Conservation (phyloP, 2,797 vertebrate species). For the Sandelia bainsii region DNA sequence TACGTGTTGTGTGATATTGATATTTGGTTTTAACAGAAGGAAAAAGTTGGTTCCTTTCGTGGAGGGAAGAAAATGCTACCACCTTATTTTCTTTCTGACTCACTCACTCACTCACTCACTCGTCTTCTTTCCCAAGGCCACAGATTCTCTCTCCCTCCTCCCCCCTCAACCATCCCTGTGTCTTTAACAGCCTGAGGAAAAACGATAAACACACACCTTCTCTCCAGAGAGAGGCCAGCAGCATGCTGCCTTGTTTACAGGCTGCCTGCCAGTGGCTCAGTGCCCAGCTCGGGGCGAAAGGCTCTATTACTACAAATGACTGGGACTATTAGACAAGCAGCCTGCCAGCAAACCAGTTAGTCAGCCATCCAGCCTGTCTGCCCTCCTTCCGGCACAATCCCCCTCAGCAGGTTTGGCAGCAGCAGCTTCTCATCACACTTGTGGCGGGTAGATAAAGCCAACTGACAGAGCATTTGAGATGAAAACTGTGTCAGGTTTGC, state of each 20-base stretch:
- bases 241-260: constrained; percentile 62
- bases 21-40: too few species aligned
- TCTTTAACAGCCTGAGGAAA: constrained; percentile 31
- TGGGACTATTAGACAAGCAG: constrained; percentile 38
- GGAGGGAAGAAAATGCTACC: neutral
- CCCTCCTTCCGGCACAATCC: constrained; percentile 20
- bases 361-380: constrained; percentile 23
- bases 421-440: constrained; percentile 20
- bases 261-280: constrained; percentile 55
- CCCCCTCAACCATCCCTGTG: neutral
- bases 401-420: constrained; percentile 33
- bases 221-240: constrained; percentile 39
- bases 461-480: neutral
- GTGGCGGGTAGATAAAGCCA: constrained; percentile 33
- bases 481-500: constrained; percentile 2
- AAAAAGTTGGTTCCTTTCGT: neutral
- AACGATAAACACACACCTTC: constrained; percentile 47
- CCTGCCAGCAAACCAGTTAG: constrained; percentile 49
- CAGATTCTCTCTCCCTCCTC: neutral
- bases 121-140: neutral
- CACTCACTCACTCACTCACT: constrained; percentile 14
- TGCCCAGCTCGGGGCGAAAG: constrained; percentile 51
- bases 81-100: constrained; percentile 1
- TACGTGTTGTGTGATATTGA: too few species aligned
- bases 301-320: constrained; percentile 45